Base-by-base conservation (phyloP, 2,113 vertebrate species). In the Syrrhaptes paradoxus region DNA sequence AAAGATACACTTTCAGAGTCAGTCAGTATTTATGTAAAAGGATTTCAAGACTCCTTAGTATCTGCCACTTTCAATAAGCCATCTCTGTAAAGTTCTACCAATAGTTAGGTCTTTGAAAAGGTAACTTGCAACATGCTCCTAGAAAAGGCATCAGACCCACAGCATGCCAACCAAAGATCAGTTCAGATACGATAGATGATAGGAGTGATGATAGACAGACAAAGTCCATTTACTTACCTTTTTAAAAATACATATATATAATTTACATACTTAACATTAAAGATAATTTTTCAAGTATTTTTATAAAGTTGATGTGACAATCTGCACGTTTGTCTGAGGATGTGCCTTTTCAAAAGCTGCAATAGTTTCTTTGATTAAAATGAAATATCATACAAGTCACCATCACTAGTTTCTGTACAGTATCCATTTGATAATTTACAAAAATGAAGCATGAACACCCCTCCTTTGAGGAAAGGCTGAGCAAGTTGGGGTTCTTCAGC, bases 51-150 rank as follows among this genome's bases (percentile, higher is more conserved):
- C 45, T 91, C 67, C 12, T 68, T 57, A 79, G 0, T 36, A 78
- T 43, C 36, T 87, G 51, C 43, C 62, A 88, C 4, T 1, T 82
- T 71, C 65, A 77, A 28, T 61, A 78, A 89, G 49, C 9, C 38
- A 75, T 16, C 28, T 68, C 80, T 28, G 29, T 55, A 83, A 93
- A 93, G 90, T 32, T 67, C 76, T 70, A 66, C 38, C 59, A 68
- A 36, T 8, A 89, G 57, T 43, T 59, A 43, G 9, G 14, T 78
- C 71, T 65, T 75, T 57, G 87, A 73, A 67, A 54, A 46, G 7
- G 22, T 51, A 81, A 73, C 63, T 36, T 3, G 1, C 43, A 87
- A 77, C 28, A 28, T 14, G 28, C 29, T 87, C 43, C 36, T 19
- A 67, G 54, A 75, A 95, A 87, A 86, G 21, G 48, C 22, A 78